Percentiles rank a stretch among this genome's conserved stretches.
Evolutionary conservation across 2,888 invertebrate genomes (phyloP).

Genomic region (Cacoxenus indagator): DNA sequence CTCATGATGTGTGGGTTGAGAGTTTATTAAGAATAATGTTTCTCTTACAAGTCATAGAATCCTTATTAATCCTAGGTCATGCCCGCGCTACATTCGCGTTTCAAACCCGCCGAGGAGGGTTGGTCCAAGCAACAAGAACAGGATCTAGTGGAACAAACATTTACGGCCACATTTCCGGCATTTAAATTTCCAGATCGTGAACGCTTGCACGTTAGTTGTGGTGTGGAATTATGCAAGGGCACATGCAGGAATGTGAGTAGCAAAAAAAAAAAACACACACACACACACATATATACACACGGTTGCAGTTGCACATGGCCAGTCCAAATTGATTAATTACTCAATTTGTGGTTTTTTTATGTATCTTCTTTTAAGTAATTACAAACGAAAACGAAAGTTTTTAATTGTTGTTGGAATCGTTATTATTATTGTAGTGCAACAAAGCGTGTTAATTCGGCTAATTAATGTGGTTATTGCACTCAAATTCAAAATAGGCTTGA

Average conservation of each 20-base stretch:
- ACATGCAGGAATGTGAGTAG: slow-evolving; percentile 76
- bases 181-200: slow-evolving; percentile 88
- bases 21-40: no score
- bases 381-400: slow-evolving; percentile 59
- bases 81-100: slow-evolving; percentile 67
- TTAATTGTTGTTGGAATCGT: slow-evolving; percentile 13
- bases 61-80: slow-evolving; percentile 67
- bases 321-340: slow-evolving; percentile 10
- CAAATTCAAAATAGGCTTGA: slow-evolving; percentile 62
- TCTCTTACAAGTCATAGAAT: no score
- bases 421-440: slow-evolving; percentile 32
- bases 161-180: slow-evolving; percentile 79
- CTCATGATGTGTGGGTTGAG: no score
- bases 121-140: slow-evolving; percentile 70
- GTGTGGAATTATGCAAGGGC: slow-evolving; percentile 82
- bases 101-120: slow-evolving; percentile 68
- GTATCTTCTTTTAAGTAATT: slow-evolving; percentile 46
- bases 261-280: background rate
- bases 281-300: background rate
- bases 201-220: slow-evolving; percentile 82
- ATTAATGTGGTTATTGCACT: slow-evolving; percentile 66
- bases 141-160: slow-evolving; percentile 69
- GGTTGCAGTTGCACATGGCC: background rate
- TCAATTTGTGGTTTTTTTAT: slow-evolving; percentile 16
- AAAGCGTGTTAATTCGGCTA: slow-evolving; percentile 46